Percentiles rank a stretch among this genome's conserved stretches.
phyloP scores from a whole-genome alignment of 2,797 vertebrate species.

The Anniella stebbinsi region DNA sequence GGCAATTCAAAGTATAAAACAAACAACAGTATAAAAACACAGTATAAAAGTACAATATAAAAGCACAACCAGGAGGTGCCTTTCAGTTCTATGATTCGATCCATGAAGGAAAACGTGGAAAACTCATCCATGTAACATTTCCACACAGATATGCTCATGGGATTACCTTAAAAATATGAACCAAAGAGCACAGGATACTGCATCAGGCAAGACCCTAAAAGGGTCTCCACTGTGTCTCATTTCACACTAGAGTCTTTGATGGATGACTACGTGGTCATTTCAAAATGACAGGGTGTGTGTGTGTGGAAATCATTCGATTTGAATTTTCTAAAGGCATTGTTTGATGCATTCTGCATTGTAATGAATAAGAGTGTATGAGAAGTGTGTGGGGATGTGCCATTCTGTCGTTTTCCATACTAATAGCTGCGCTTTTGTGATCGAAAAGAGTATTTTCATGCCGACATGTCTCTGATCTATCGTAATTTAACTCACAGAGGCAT shows the following conservation, averaged over 20 bases:
- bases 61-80: no score
- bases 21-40: no score
- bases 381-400: background rate
- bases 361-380: background rate
- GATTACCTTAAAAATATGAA: background rate
- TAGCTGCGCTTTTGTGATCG: background rate
- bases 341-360: background rate
- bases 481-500: background rate
- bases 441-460: background rate
- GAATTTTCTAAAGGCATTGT: background rate
- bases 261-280: rapidly evolving
- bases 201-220: no score
- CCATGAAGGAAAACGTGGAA: background rate
- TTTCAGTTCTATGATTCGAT: background rate
- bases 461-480: background rate
- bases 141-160: background rate
- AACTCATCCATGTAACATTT: background rate
- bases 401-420: background rate
- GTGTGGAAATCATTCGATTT: background rate
- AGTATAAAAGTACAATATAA: no score
- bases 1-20: no score
- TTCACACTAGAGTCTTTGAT: background rate
- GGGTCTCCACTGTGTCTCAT: background rate
- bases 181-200: background rate
- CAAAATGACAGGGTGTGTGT: background rate